A percentile compares a stretch with the other conserved stretches of the same genome.
phyloP scores from a whole-genome alignment of 1,140 invertebrate species.

The Pseudomyrmex pallidus region DNA sequence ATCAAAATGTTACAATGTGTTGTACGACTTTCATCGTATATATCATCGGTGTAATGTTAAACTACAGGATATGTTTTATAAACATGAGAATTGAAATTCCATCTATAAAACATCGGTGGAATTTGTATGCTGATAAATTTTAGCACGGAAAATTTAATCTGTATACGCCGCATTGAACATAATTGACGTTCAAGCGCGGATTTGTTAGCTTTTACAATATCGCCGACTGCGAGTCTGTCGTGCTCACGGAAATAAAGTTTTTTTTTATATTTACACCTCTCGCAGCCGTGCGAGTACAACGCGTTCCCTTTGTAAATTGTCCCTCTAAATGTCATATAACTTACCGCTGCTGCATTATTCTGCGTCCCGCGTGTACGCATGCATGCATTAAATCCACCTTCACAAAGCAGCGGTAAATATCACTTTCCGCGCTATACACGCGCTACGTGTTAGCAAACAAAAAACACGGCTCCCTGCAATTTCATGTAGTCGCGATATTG shows the following conservation, averaged over 20 bases:
- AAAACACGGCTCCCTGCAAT: conserved; percentile 36
- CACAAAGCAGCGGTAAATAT: conserved; percentile 60
- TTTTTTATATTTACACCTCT: conserved; percentile 48
- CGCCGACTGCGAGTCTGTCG: not conserved
- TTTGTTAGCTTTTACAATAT: conserved; percentile 39
- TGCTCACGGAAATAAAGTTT: conserved; percentile 19
- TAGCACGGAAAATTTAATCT: conserved; percentile 28
- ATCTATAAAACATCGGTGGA: not conserved
- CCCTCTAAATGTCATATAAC: conserved; percentile 59
- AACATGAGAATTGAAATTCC: conserved; percentile 22
- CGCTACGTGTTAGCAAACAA: conserved; percentile 49
- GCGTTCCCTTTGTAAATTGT: conserved; percentile 53
- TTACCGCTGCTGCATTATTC: conserved; percentile 51
- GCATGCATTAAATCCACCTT: conserved; percentile 57
- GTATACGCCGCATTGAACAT: conserved; percentile 7
- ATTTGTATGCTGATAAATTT: conserved; percentile 4
- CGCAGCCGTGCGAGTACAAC: not conserved
- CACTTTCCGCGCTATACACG: conserved; percentile 44
- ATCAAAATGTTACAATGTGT: too few species aligned
- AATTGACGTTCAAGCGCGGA: conserved; percentile 34
- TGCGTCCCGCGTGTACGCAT: conserved; percentile 40
- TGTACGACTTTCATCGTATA: too few species aligned
- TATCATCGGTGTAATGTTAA: not conserved
- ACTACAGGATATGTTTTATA: not conserved
- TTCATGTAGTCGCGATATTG: conserved; percentile 26